Evolutionary conservation across 2,888 invertebrate species (phyloP), one percentile per base, ranked within the genome.

Genomic region (Chrysopilus asiliformis): DNA sequence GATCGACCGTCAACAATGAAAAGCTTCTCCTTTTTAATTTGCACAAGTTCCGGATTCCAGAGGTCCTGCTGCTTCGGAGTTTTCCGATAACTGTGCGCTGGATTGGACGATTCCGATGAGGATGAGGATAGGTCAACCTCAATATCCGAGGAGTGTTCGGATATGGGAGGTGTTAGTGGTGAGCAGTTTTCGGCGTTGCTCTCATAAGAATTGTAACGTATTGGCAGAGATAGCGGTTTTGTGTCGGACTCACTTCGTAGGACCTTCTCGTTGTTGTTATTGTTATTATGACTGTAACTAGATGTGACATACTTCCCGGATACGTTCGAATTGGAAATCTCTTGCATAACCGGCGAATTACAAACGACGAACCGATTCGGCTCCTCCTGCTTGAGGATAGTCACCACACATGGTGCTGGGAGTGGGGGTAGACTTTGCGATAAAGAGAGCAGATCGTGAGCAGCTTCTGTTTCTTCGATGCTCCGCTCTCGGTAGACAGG

Each of bases 401-500:
- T 72, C 18, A 79, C 73, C 14, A 76, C 69, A 47, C 78, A 71
- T 19, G 78, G 81, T 4, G 76, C 75, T 32, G 76, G 79, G 45
- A 79, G 67, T 12, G 80, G 85, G 10, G 84, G 84, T 50, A 81
- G 58, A 47, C 83, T 79, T 49, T 83, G 78, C 3, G 82, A 80
- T 22, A 83, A 64, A 31, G 79, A 82, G 18, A 82, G 65, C 43
- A 80, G 67, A 57, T 82, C 87, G 57, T 85, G 86, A 2, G 89
- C 89, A 20, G 86, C 87, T 65, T 87, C 86, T 8, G 85, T 87
- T 62, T 89, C 89, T 53, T 84, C 87, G 17, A 80, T 75, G 48
- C 77, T 76, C 35, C 76, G 71, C 52, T 69, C 68, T n/a, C 65
- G 66, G 41, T 56, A 60, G 6, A 51, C 22, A 12, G 44, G 20